Conservation (phyloP, 2,113 vertebrate species). For the Nymphicus hollandicus region DNA sequence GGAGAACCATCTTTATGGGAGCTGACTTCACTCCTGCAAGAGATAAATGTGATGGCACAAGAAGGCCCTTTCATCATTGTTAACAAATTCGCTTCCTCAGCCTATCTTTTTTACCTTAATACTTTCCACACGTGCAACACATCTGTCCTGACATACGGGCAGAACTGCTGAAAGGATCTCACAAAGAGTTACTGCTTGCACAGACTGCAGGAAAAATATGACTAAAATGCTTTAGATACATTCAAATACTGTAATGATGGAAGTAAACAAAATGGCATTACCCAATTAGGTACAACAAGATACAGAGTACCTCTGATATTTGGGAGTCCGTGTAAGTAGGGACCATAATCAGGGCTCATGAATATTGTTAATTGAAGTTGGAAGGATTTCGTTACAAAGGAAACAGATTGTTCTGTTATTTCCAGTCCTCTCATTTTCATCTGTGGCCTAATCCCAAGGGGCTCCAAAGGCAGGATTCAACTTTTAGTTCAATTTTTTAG, state of each 20-base stretch:
- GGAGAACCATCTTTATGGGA: background rate
- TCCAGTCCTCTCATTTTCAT: background rate
- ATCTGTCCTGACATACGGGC: background rate
- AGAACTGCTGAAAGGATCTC: background rate
- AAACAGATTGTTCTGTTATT: background rate
- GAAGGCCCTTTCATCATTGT: background rate
- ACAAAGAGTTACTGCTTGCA: background rate
- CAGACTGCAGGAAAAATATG: background rate
- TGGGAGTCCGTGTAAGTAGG: accelerated
- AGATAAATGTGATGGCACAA: background rate
- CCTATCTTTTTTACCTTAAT: background rate
- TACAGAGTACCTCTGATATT: background rate
- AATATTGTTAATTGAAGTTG: background rate
- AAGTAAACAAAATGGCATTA: background rate
- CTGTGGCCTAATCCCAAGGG: background rate
- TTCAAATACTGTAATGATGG: background rate
- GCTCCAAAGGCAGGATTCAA: background rate
- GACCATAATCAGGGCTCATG: background rate
- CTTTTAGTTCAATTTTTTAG: background rate
- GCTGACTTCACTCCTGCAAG: background rate
- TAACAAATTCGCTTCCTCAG: background rate
- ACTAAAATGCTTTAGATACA: background rate
- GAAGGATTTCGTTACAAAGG: conserved; percentile 9
- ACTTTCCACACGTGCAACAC: background rate
- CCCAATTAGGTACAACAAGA: background rate